Percentiles rank a stretch among this genome's conserved stretches.
These are phyloP conservation scores for Caiman crocodilus DNA, from an alignment of 2,797 vertebrate genomes.

Conservation along the genomic window DNA sequence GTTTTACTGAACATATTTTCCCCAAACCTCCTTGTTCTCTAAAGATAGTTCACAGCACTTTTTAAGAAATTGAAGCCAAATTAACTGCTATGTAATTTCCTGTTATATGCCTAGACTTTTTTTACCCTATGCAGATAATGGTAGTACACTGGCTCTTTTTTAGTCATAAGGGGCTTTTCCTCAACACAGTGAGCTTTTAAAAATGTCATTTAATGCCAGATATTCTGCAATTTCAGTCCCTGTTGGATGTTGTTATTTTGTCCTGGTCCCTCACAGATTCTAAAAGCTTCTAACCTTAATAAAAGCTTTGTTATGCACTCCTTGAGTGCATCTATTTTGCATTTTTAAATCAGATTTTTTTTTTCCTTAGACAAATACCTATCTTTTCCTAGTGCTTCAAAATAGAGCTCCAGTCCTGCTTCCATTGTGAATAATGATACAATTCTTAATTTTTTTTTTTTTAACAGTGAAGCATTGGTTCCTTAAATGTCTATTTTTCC, in stretches of 20 bases:
- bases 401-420: not conserved
- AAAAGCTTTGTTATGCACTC: not conserved
- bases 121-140: not conserved
- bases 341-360: not conserved
- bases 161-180: slow-evolving; percentile 1
- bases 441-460: not conserved
- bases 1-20: not conserved
- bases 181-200: not conserved
- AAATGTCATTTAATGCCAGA: slow-evolving; percentile 4
- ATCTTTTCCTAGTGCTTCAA: not conserved
- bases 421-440: not conserved
- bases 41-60: not conserved
- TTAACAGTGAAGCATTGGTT: not conserved
- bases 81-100: not conserved
- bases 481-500: not conserved
- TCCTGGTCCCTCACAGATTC: not conserved
- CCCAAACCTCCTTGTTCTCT: not conserved
- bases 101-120: not conserved
- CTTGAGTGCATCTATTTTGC: not conserved
- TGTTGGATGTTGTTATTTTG: not conserved
- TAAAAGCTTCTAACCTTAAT: not conserved
- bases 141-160: not conserved
- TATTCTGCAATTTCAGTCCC: not conserved
- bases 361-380: not conserved
- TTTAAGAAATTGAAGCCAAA: not conserved